These are phyloP conservation scores for Diogma glabrata DNA, from an alignment of 2,888 invertebrate species.

Conservation along the genomic window DNA sequence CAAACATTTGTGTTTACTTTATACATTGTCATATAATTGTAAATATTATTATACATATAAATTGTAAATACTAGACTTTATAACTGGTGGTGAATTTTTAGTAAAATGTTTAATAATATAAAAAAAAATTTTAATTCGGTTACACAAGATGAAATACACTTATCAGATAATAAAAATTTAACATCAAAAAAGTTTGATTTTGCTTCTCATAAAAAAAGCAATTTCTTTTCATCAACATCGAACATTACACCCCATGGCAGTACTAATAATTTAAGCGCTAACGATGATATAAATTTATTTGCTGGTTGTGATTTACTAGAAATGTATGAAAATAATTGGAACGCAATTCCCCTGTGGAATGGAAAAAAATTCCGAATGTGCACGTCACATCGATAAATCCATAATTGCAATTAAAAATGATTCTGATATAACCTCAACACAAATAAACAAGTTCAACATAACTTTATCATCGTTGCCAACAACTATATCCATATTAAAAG, in stretches of 20 bases:
- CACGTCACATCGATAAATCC: conserved; percentile 36
- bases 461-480: conserved; percentile 28
- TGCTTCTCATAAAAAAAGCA: not conserved
- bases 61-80: too few species aligned
- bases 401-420: conserved; percentile 36
- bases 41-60: too few species aligned
- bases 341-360: conserved; percentile 45
- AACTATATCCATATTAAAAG: conserved; percentile 32
- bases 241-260: too few species aligned
- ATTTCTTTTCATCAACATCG: not conserved
- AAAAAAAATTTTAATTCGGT: conserved; percentile 39
- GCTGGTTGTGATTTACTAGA: conserved; percentile 52
- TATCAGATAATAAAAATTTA: conserved; percentile 32
- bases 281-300: conserved; percentile 38
- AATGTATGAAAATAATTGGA: conserved; percentile 55
- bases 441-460: conserved; percentile 27
- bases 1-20: too few species aligned
- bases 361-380: conserved; percentile 48
- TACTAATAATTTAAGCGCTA: too few species aligned
- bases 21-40: too few species aligned
- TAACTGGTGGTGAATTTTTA: too few species aligned
- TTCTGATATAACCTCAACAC: conserved; percentile 23
- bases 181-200: conserved; percentile 18
- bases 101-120: conserved; percentile 38
- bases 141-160: conserved; percentile 37